Conservation (phyloP, 1,140 invertebrate genomes). For the Cecropterus lyciades region DNA sequence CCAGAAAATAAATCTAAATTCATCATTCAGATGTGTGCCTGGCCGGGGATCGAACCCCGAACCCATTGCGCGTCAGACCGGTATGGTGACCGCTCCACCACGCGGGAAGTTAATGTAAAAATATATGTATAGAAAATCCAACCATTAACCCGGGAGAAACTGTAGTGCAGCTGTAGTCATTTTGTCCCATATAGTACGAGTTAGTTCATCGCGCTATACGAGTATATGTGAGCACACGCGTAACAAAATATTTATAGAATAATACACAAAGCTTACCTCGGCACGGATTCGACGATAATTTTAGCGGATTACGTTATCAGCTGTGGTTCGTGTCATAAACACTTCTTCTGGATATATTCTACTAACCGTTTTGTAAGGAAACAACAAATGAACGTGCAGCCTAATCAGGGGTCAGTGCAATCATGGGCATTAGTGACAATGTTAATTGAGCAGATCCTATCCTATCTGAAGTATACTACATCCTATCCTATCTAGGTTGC, state of each 20-base stretch:
- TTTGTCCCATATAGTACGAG: background rate
- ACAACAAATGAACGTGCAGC: background rate
- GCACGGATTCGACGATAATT: slow-evolving; percentile 32
- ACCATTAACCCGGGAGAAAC: no score
- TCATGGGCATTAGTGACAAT: background rate
- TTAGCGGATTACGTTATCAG: slow-evolving; percentile 39
- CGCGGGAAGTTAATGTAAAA: no score
- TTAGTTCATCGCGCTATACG: slow-evolving; percentile 7
- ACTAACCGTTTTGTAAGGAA: background rate
- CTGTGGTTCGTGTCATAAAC: slow-evolving; percentile 16
- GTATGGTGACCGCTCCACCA: no score
- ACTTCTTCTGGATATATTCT: background rate
- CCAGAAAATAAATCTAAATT: no score
- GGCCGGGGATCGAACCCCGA: no score
- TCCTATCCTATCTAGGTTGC: no score
- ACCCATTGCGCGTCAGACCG: no score
- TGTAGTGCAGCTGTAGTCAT: background rate
- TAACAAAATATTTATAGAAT: slow-evolving; percentile 41
- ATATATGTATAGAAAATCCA: no score
- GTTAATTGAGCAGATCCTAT: no score
- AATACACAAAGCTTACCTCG: slow-evolving; percentile 41
- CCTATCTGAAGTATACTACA: no score
- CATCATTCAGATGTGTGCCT: no score
- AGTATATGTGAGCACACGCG: slow-evolving; percentile 15
- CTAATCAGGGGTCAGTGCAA: background rate